Evolutionary conservation across 2,888 invertebrate genomes (phyloP).

Genomic region (Acanthosepion lycidas): DNA sequence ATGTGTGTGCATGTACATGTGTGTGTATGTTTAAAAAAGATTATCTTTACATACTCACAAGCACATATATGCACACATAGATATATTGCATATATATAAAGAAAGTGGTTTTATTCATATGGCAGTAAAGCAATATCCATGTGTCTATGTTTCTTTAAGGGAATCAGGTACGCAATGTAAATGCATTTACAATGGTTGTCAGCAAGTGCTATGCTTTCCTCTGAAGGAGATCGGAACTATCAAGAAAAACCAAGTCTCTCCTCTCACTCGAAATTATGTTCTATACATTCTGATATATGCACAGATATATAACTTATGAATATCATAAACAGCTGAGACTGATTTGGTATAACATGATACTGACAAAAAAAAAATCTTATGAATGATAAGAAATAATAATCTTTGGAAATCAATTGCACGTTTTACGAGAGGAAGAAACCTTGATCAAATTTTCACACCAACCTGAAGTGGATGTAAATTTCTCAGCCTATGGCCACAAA

Average conservation of each 20-base stretch:
- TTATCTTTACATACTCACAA: no score
- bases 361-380: not conserved
- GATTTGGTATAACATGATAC: not conserved
- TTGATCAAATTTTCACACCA: slow-evolving; percentile 3
- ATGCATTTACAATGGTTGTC: no score
- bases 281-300: not conserved
- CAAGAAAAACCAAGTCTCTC: not conserved
- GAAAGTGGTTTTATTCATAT: no score
- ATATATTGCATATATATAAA: no score
- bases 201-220: no score
- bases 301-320: not conserved
- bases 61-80: no score
- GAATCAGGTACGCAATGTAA: no score
- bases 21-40: no score
- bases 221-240: no score
- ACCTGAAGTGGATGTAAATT: not conserved
- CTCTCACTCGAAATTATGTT: not conserved
- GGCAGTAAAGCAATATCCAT: no score
- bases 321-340: not conserved
- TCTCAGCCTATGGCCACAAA: not conserved
- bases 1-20: no score
- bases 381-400: not conserved
- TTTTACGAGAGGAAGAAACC: not conserved
- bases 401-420: not conserved
- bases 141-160: no score